Conservation (phyloP, 2,113 vertebrate genomes). For the Sebastes fasciatus region DNA sequence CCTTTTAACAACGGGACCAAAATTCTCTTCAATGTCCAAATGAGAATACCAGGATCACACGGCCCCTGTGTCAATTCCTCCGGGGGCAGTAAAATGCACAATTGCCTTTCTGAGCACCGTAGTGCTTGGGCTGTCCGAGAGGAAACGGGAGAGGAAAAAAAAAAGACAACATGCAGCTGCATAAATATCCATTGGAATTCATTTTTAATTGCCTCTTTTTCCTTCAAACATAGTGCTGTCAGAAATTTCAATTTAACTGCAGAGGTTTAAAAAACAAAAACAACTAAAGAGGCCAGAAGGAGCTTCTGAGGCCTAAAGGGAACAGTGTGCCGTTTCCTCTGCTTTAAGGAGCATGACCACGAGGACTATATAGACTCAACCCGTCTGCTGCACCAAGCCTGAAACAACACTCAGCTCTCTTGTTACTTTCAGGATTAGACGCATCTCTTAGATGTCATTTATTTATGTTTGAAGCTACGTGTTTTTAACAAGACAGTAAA, state of each 20-base stretch:
- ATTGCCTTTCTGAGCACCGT: conserved; percentile 27
- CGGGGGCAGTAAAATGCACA: conserved; percentile 22
- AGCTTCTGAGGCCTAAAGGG: conserved; percentile 40
- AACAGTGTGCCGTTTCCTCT: conserved; percentile 25
- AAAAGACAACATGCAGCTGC: conserved; percentile 51
- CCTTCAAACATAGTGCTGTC: conserved; percentile 46
- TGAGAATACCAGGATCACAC: conserved; percentile 32
- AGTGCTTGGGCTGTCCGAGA: not conserved
- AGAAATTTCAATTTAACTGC: conserved; percentile 57
- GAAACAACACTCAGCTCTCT: conserved; percentile 14
- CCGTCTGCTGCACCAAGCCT: conserved; percentile 25
- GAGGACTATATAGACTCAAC: not conserved
- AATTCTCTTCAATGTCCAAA: not conserved
- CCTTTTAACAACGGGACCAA: not conserved
- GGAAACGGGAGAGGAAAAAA: not conserved
- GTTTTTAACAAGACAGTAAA: conserved; percentile 9
- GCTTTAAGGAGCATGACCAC: conserved; percentile 27
- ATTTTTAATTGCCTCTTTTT: conserved; percentile 60
- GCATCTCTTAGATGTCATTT: not conserved
- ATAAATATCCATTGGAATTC: conserved; percentile 63
- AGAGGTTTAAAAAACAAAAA: conserved; percentile 52
- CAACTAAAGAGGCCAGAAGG: conserved; percentile 26
- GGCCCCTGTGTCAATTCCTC: not conserved
- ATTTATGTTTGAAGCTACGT: conserved; percentile 13
- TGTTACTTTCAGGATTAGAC: not conserved